Conservation (phyloP, 2,888 invertebrate species). For the Aporophyla lueneburgensis region DNA sequence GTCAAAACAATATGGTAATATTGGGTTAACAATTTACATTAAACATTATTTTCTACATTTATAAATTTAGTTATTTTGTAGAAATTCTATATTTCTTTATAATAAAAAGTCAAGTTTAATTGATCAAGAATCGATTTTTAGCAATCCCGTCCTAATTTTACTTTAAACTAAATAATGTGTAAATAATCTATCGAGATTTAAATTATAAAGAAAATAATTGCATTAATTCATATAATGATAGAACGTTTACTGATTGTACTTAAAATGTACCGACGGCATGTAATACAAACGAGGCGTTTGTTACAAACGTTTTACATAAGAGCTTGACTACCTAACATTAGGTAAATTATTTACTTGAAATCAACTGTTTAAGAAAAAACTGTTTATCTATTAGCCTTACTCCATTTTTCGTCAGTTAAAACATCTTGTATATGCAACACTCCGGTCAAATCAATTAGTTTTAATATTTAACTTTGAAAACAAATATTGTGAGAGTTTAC, state of each 20-base stretch:
- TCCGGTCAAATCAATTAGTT: conserved; percentile 22
- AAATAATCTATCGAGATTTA: conserved; percentile 84
- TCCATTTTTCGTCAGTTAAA: conserved; percentile 31
- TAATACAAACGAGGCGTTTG: conserved; percentile 43
- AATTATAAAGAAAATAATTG: conserved; percentile 80
- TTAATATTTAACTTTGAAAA: conserved; percentile 32
- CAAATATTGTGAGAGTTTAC: conserved; percentile 12
- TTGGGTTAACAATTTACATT: conserved; percentile 46
- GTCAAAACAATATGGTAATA: conserved; percentile 48
- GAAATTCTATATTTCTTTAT: conserved; percentile 35
- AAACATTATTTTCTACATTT: conserved; percentile 35
- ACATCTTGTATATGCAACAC: not conserved
- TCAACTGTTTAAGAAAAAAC: conserved; percentile 42
- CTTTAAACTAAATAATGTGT: conserved; percentile 63
- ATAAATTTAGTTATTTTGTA: conserved; percentile 29
- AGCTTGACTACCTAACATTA: conserved; percentile 33
- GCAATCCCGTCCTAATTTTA: conserved; percentile 70
- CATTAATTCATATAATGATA: conserved; percentile 75
- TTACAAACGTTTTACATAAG: conserved; percentile 48
- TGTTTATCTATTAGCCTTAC: not conserved
- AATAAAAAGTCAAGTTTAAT: conserved; percentile 49
- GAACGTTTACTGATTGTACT: conserved; percentile 79
- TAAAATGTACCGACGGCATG: conserved; percentile 74
- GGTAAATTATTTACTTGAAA: conserved; percentile 45
- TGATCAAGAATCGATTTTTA: conserved; percentile 53